Evolutionary conservation across 2,113 vertebrate genomes (phyloP).

Genomic region (Ptilorrhoa leucosticta): DNA sequence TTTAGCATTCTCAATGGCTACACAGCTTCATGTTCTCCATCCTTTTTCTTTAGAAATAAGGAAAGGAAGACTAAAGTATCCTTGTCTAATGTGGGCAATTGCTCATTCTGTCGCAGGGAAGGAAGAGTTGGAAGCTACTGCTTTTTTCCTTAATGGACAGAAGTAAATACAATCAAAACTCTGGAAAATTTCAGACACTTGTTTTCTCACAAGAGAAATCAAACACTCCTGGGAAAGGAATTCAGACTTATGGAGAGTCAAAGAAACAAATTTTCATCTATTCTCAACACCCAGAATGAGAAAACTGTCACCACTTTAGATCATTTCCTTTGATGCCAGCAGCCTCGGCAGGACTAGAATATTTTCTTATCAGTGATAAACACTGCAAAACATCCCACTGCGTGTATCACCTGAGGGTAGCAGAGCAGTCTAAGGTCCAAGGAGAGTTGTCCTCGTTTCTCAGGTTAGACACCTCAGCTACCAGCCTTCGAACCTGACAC

Average conservation of each 20-base stretch:
- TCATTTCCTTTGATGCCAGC: not conserved
- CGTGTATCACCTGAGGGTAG: not conserved
- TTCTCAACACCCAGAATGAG: not conserved
- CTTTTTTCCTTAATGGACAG: not conserved
- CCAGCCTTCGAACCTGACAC: not conserved
- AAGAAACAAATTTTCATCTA: not conserved
- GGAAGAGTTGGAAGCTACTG: not conserved
- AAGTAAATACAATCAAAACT: not conserved
- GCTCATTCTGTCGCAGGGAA: not conserved
- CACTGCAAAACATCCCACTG: not conserved
- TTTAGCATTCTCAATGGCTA: not conserved
- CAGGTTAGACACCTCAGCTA: not conserved
- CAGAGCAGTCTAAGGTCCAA: not conserved
- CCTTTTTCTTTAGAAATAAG: not conserved
- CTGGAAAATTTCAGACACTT: not conserved
- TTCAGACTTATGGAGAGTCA: not conserved
- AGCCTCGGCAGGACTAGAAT: not conserved
- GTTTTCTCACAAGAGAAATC: constrained; percentile 3
- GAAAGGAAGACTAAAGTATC: not conserved
- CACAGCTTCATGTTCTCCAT: not conserved
- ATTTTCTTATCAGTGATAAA: not conserved
- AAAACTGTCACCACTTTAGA: not conserved
- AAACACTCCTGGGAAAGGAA: not conserved
- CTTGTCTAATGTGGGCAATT: not conserved
- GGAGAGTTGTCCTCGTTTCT: not conserved